A percentile compares a stretch with the other conserved stretches of the same genome.
Evolutionary conservation across 2,888 invertebrate species (phyloP).

Genomic region (Drosophila pullipes): DNA sequence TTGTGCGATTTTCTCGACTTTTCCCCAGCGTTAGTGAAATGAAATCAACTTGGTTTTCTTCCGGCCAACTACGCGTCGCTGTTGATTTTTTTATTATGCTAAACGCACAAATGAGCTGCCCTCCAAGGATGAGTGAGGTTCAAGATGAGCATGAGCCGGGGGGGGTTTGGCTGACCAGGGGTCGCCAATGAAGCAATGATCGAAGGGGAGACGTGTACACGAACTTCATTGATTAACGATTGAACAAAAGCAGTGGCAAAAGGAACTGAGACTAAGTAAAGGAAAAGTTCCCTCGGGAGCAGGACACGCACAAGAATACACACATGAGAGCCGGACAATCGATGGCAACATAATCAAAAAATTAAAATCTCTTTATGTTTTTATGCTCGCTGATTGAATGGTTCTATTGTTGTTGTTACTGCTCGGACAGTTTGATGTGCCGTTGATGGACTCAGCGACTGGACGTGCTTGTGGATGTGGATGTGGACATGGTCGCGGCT

Average conservation of each 20-base stretch:
- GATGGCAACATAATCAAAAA: conserved; percentile 83
- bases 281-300: conserved; percentile 60
- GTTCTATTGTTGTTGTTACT: conserved; percentile 80
- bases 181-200: conserved; percentile 32
- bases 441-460: conserved; percentile 71
- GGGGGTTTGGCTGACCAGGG: conserved; percentile 61
- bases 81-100: conserved; percentile 78
- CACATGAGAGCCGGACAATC: conserved; percentile 33
- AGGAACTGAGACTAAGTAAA: conserved; percentile 18
- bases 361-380: conserved; percentile 85
- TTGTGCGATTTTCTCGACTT: conserved; percentile 19
- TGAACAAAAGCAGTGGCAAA: conserved; percentile 44
- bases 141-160: conserved; percentile 19
- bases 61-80: conserved; percentile 60
- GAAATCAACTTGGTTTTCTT: conserved; percentile 74
- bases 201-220: conserved; percentile 40
- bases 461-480: conserved; percentile 27
- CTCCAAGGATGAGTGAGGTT: conserved; percentile 1
- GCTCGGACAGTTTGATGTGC: conserved; percentile 76
- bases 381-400: conserved; percentile 83
- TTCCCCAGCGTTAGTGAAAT: conserved; percentile 58
- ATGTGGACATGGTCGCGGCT: conserved; percentile 39
- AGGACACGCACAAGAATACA: conserved; percentile 48
- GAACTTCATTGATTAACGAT: conserved; percentile 80
- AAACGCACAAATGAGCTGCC: conserved; percentile 73